phyloP scores from a whole-genome alignment of 2,888 invertebrate genomes.

The Tholera decimalis region DNA sequence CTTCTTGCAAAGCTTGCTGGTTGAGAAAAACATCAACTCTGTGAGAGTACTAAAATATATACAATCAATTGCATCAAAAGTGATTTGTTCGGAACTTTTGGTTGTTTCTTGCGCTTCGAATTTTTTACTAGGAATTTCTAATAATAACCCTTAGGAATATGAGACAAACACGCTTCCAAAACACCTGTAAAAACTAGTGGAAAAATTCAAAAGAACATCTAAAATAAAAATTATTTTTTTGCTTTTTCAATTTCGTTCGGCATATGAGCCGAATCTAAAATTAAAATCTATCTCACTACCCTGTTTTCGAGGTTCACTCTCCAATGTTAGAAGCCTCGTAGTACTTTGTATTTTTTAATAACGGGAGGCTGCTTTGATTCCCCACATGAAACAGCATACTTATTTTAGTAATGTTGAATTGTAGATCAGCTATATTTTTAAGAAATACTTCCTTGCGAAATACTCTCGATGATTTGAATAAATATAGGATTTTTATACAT shows the following conservation, averaged over 20 bases:
- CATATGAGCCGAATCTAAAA: conserved; percentile 76
- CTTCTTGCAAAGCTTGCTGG: too few relatives aligned
- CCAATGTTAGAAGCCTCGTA: conserved; percentile 69
- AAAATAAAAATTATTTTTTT: conserved; percentile 8
- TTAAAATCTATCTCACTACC: conserved; percentile 78
- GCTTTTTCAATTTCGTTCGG: conserved; percentile 45
- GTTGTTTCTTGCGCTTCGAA: too few relatives aligned
- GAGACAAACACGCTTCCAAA: too few relatives aligned
- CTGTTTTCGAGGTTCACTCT: conserved; percentile 60
- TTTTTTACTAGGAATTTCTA: too few relatives aligned
- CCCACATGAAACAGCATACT: conserved; percentile 54
- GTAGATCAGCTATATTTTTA: conserved; percentile 26
- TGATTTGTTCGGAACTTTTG: too few relatives aligned
- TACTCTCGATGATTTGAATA: conserved; percentile 1
- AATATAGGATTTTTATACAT: neutral
- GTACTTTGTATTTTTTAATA: conserved; percentile 67
- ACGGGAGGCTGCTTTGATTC: conserved; percentile 63
- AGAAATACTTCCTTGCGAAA: conserved; percentile 20
- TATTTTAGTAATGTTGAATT: conserved; percentile 39
- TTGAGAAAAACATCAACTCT: too few relatives aligned
- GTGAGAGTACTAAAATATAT: too few relatives aligned
- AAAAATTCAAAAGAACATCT: neutral
- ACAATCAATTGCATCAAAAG: too few relatives aligned
- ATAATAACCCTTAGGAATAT: too few relatives aligned
- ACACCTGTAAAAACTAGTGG: neutral